Conservation (phyloP, 2,888 invertebrate genomes). For the Pollenia angustigena region DNA sequence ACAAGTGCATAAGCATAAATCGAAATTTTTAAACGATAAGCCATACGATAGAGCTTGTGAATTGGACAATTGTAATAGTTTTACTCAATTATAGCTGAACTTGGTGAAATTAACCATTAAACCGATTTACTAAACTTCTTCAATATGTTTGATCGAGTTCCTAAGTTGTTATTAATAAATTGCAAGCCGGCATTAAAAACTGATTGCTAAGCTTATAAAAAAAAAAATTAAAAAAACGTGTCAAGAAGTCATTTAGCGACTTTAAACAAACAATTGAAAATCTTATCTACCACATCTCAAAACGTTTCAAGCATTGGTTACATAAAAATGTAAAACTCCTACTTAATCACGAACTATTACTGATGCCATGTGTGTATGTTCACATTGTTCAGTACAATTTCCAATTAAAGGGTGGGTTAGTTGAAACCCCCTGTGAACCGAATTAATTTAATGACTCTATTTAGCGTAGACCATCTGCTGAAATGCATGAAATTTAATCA, state of each 20-base stretch:
- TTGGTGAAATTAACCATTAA: too few relatives aligned
- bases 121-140: too few relatives aligned
- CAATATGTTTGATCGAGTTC: too few relatives aligned
- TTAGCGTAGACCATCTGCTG: slow-evolving; percentile 38
- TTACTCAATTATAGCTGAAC: too few relatives aligned
- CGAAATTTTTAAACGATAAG: too few relatives aligned
- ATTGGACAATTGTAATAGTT: too few relatives aligned
- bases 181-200: too few relatives aligned
- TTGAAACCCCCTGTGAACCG: neutral
- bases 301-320: neutral
- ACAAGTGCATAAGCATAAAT: too few relatives aligned
- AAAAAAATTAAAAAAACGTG: neutral
- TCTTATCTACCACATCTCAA: neutral
- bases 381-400: neutral
- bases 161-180: too few relatives aligned
- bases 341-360: neutral
- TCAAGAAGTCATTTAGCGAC: neutral
- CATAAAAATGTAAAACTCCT: neutral
- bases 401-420: neutral
- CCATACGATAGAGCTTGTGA: too few relatives aligned
- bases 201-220: neutral
- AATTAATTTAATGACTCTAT: slow-evolving; percentile 34
- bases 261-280: neutral
- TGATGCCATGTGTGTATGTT: slow-evolving; percentile 36
- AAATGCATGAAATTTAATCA: neutral